These are phyloP conservation scores for Solenopsis invicta DNA, from an alignment of 1,140 invertebrate genomes.

Conservation along the genomic window DNA sequence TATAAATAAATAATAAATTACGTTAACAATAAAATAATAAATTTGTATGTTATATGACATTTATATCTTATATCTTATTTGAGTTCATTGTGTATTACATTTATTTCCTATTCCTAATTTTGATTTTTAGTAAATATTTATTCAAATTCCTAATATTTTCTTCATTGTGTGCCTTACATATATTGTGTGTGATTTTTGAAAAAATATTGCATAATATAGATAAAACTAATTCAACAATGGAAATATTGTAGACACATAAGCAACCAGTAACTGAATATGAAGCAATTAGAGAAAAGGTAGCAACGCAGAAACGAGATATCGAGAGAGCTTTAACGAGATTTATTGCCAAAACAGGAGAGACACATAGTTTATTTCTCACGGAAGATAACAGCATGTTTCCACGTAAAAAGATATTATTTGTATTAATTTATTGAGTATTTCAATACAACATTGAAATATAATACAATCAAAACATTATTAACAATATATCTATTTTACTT, in stretches of 20 bases:
- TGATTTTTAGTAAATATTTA: too few species aligned
- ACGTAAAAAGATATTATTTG: constrained; percentile 88
- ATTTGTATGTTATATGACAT: too few species aligned
- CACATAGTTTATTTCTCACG: constrained; percentile 95
- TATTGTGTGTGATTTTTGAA: neutral
- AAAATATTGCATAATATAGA: constrained; percentile 25
- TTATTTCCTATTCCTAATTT: too few species aligned
- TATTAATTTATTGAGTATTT: constrained; percentile 3
- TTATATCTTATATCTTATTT: too few species aligned
- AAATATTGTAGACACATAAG: constrained; percentile 92
- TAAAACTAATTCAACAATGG: neutral
- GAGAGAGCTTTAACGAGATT: constrained; percentile 97
- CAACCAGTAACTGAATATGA: constrained; percentile 99
- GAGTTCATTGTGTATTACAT: too few species aligned
- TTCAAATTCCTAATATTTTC: too few species aligned
- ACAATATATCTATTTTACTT: constrained; percentile 80
- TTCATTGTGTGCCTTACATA: too few species aligned
- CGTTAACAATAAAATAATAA: too few species aligned
- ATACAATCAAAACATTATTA: too few species aligned
- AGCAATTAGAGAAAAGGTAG: constrained; percentile 97
- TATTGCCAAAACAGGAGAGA: constrained; percentile 97
- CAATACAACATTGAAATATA: too few species aligned
- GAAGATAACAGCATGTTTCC: constrained; percentile 95
- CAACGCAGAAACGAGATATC: constrained; percentile 96
- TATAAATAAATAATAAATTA: too few species aligned